These are phyloP conservation scores for Apus apus DNA, from an alignment of 2,113 vertebrate genomes.

Conservation along the genomic window DNA sequence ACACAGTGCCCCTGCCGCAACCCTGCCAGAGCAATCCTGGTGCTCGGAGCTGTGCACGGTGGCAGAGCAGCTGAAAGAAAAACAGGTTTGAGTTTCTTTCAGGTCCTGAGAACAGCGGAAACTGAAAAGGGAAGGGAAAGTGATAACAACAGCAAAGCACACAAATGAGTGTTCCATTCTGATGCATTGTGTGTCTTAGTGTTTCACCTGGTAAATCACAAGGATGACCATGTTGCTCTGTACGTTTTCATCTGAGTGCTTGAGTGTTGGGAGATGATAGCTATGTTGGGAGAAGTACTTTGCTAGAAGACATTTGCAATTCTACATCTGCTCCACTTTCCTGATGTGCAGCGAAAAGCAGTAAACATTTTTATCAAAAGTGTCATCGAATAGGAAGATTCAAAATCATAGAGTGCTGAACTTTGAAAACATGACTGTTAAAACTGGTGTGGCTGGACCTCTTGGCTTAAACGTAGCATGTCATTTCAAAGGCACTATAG, in stretches of 20 bases:
- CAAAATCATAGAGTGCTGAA: not conserved
- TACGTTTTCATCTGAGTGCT: not conserved
- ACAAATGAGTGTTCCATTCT: not conserved
- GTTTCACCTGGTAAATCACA: not conserved
- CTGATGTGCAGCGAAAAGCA: not conserved
- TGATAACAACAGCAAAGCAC: not conserved
- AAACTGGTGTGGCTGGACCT: constrained; percentile 9
- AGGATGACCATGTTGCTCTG: not conserved
- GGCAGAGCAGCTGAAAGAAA: not conserved
- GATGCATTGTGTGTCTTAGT: not conserved
- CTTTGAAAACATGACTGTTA: constrained; percentile 25
- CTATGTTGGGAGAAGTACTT: not conserved
- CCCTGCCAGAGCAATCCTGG: not conserved
- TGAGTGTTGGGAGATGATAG: not conserved
- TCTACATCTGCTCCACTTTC: not conserved
- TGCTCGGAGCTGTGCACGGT: accelerated
- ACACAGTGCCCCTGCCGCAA: not conserved
- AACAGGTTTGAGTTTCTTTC: not conserved
- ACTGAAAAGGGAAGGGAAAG: not conserved
- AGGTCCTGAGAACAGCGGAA: not conserved
- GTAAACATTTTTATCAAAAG: not conserved
- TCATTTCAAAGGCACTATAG: constrained; percentile 45
- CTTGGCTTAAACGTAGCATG: not conserved
- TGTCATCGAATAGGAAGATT: not conserved
- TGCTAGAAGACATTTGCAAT: not conserved